phyloP scores from a whole-genome alignment of 2,888 invertebrate genomes.

The Poecilobothrus nobilitatus region DNA sequence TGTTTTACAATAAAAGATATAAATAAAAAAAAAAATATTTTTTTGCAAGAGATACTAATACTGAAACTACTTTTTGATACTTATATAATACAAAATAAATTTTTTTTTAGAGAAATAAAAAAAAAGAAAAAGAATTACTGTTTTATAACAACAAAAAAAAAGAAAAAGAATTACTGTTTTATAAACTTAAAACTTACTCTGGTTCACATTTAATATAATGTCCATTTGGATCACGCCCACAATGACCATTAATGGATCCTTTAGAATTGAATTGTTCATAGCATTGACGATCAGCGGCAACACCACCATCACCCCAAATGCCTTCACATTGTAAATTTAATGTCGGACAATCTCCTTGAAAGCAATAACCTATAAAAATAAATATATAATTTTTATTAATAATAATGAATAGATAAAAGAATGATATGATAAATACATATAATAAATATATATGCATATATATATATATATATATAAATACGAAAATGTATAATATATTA shows the following conservation, averaged over 20 bases:
- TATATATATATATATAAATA: no score
- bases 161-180: neutral
- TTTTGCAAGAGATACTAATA: neutral
- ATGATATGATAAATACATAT: no score
- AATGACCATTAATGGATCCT: constrained; percentile 92
- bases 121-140: neutral
- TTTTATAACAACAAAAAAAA: constrained; percentile 10
- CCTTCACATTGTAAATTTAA: constrained; percentile 78
- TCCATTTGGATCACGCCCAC: constrained; percentile 70
- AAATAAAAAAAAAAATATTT: constrained; percentile 8
- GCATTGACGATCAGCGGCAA: constrained; percentile 77
- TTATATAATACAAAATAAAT: neutral
- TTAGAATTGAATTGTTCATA: constrained; percentile 93
- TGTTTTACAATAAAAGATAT: neutral
- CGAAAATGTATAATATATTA: no score
- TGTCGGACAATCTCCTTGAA: constrained; percentile 86
- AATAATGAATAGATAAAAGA: neutral
- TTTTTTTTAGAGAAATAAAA: no score
- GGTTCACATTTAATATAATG: constrained; percentile 78
- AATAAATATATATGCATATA: neutral
- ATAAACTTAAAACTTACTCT: constrained; percentile 57
- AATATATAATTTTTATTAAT: neutral
- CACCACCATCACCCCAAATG: constrained; percentile 87
- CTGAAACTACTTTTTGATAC: neutral
- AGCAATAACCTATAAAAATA: constrained; percentile 65